Evolutionary conservation across 1,140 invertebrate genomes (phyloP).

Genomic region (Diachasmimorpha longicaudata): DNA sequence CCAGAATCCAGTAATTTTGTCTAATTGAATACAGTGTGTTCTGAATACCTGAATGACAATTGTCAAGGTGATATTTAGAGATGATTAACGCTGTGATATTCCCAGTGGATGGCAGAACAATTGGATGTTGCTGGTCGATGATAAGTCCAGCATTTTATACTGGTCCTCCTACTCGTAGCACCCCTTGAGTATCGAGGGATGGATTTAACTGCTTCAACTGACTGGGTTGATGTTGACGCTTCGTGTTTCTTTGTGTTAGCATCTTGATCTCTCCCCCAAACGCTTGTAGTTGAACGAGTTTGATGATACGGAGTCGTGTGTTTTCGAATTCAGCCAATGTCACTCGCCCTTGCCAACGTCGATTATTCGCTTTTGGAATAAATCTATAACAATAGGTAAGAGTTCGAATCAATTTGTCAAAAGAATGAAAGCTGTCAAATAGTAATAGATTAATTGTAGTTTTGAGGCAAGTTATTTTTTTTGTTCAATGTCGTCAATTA

Average conservation of each 20-base stretch:
- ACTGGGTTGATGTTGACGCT: background rate
- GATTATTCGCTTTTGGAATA: background rate
- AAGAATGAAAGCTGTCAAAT: background rate
- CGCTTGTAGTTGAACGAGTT: background rate
- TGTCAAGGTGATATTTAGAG: background rate
- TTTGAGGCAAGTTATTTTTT: background rate
- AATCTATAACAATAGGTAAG: background rate
- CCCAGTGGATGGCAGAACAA: background rate
- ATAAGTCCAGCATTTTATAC: background rate
- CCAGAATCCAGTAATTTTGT: background rate
- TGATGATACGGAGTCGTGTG: background rate
- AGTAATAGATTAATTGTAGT: background rate
- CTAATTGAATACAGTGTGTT: background rate
- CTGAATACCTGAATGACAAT: background rate
- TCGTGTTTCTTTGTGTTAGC: background rate
- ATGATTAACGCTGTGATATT: background rate
- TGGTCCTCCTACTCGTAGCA: conserved; percentile 15
- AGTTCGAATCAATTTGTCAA: background rate
- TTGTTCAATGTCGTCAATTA: background rate
- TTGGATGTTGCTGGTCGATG: background rate
- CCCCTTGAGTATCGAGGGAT: background rate
- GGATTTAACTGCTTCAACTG: background rate
- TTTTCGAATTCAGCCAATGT: background rate
- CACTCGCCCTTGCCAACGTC: background rate
- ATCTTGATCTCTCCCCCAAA: background rate